These are phyloP conservation scores for Scaptomyza reducta DNA, from an alignment of 2,888 invertebrate species.

Conservation along the genomic window DNA sequence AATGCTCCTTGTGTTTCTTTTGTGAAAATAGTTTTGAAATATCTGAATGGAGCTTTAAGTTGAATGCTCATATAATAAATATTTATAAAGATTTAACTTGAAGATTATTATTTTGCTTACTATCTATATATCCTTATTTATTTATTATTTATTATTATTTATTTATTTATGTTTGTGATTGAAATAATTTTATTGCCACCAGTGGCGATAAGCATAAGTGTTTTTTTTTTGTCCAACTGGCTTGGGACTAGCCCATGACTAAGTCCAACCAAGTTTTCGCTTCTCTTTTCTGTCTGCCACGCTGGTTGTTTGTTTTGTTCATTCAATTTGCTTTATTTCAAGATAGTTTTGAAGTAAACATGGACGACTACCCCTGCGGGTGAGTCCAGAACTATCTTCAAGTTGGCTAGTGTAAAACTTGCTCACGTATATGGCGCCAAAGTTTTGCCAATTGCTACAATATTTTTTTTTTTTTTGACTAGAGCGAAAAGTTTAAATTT, in stretches of 20 bases:
- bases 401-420: slow-evolving; percentile 48
- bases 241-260: slow-evolving; percentile 19
- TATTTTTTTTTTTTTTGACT: slow-evolving; percentile 20
- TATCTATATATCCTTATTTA: slow-evolving; percentile 2
- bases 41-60: too few species aligned
- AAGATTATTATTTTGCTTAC: background rate
- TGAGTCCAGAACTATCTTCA: slow-evolving; percentile 8
- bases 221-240: slow-evolving; percentile 13
- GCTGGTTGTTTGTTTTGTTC: slow-evolving; percentile 50
- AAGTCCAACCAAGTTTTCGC: slow-evolving; percentile 21
- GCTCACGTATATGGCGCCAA: slow-evolving; percentile 67
- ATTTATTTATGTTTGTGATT: slow-evolving; percentile 26
- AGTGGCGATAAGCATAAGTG: slow-evolving; percentile 39
- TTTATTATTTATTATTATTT: slow-evolving; percentile 20
- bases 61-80: background rate
- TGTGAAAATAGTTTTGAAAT: too few species aligned
- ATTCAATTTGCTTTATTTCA: slow-evolving; percentile 49
- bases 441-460: slow-evolving; percentile 61
- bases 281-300: slow-evolving; percentile 1
- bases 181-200: slow-evolving; percentile 29
- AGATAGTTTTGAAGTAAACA: slow-evolving; percentile 62
- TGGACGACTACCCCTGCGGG: slow-evolving; percentile 32
- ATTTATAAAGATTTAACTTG: background rate
- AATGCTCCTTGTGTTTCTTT: too few species aligned
- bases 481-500: slow-evolving; percentile 50